Percentiles rank a stretch among this genome's conserved stretches.
These are phyloP conservation scores for Tiphia femorata DNA, from an alignment of 2,888 invertebrate species.

Conservation along the genomic window DNA sequence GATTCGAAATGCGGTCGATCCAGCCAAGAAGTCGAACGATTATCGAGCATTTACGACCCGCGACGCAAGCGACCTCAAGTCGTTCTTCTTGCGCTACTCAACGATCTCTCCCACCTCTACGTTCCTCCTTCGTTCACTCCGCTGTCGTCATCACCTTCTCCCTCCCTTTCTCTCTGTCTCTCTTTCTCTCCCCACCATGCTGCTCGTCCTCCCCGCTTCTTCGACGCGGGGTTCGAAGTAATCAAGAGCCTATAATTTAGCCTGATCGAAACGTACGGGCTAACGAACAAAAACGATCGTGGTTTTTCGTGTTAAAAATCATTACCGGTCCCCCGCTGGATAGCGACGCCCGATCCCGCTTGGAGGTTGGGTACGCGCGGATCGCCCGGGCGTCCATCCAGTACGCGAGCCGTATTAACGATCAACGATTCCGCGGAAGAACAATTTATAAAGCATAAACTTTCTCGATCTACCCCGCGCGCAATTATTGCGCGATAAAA, in stretches of 20 bases:
- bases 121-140: too few relatives aligned
- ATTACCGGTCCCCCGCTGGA: constrained; percentile 44
- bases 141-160: too few relatives aligned
- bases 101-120: constrained; percentile 14
- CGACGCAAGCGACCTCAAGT: constrained; percentile 30
- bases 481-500: constrained; percentile 61
- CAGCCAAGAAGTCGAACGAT: constrained; percentile 33
- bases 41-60: constrained; percentile 48
- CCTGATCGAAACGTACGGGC: constrained; percentile 66
- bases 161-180: constrained; percentile 15
- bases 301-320: constrained; percentile 68
- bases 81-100: constrained; percentile 38
- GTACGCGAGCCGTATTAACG: constrained; percentile 33
- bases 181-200: neutral
- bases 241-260: constrained; percentile 69
- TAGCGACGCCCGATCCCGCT: constrained; percentile 10
- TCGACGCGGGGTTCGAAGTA: constrained; percentile 52
- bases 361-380: constrained; percentile 8
- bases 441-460: constrained; percentile 66
- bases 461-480: constrained; percentile 53
- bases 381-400: neutral
- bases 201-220: constrained; percentile 25
- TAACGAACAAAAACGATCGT: constrained; percentile 68
- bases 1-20: constrained; percentile 14
- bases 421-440: constrained; percentile 66